Evolutionary conservation across 2,113 vertebrate genomes (phyloP).

Genomic region (Daboia siamensis): DNA sequence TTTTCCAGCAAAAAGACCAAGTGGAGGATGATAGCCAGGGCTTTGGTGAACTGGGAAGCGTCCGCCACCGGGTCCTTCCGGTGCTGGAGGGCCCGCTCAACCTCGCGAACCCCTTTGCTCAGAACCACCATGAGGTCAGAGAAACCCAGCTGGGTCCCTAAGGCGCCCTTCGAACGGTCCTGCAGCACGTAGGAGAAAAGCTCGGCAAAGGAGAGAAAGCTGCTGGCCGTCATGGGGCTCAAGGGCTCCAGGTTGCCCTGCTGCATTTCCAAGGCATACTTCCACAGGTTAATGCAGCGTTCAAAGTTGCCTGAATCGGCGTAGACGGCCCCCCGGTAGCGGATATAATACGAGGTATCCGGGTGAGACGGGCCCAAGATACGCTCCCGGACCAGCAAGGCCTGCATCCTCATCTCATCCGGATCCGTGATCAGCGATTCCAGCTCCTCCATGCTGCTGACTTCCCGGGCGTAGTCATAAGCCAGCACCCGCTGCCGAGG

Average conservation of each 20-base stretch:
- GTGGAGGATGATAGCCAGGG: slow-evolving; percentile 90
- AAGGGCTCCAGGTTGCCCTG: slow-evolving; percentile 91
- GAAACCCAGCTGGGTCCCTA: slow-evolving; percentile 84
- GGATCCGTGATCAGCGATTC: slow-evolving; percentile 91
- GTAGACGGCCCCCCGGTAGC: slow-evolving; percentile 90
- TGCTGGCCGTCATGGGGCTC: slow-evolving; percentile 95
- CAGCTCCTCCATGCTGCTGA: slow-evolving; percentile 80
- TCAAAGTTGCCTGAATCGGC: slow-evolving; percentile 92
- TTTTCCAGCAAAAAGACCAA: slow-evolving; percentile 89
- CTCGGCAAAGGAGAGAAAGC: slow-evolving; percentile 92
- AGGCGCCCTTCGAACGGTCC: slow-evolving; percentile 86
- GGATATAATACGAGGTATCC: slow-evolving; percentile 95
- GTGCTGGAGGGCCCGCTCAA: slow-evolving; percentile 85
- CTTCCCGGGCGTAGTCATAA: slow-evolving; percentile 86
- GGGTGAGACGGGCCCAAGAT: slow-evolving; percentile 93
- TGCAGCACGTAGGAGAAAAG: slow-evolving; percentile 95
- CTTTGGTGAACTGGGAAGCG: slow-evolving; percentile 87
- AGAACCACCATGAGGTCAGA: slow-evolving; percentile 90
- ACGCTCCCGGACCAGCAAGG: slow-evolving; percentile 86
- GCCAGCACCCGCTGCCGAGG: slow-evolving; percentile 82
- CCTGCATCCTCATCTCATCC: slow-evolving; percentile 95
- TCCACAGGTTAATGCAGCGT: slow-evolving; percentile 93
- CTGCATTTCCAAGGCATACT: slow-evolving; percentile 94
- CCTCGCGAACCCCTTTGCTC: slow-evolving; percentile 88
- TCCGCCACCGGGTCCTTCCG: slow-evolving; percentile 81